These are phyloP conservation scores for Strix occidentalis DNA, from an alignment of 2,797 vertebrate genomes.

Conservation along the genomic window DNA sequence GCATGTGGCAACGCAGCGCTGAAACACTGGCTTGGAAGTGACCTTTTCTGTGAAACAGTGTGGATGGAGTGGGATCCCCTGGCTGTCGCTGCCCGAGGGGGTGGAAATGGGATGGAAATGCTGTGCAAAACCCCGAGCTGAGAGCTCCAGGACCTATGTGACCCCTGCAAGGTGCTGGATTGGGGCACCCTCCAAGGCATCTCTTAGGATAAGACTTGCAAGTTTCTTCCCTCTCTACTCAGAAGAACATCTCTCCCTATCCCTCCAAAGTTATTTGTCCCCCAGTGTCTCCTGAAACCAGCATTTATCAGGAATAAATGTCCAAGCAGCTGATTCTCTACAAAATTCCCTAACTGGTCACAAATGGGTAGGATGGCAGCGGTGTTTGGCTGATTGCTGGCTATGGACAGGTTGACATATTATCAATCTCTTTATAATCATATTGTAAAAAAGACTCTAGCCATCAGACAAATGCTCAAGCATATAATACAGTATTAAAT, in stretches of 20 bases:
- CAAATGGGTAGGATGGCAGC: background rate
- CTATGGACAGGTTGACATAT: background rate
- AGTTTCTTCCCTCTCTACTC: background rate
- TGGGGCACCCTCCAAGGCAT: background rate
- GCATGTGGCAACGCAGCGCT: fast-evolving
- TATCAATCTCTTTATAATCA: background rate
- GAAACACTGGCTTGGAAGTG: background rate
- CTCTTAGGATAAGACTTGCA: background rate
- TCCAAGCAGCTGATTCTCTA: background rate
- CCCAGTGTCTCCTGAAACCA: background rate
- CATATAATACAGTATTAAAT: fast-evolving
- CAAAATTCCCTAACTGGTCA: background rate
- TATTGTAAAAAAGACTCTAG: background rate
- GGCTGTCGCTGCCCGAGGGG: background rate
- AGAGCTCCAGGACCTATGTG: fast-evolving
- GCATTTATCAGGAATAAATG: background rate
- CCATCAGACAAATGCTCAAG: background rate
- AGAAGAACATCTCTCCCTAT: background rate
- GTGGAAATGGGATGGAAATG: background rate
- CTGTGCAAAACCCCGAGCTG: background rate
- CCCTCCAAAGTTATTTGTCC: background rate
- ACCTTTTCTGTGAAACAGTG: background rate
- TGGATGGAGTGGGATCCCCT: background rate
- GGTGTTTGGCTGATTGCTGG: background rate
- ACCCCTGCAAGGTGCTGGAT: background rate